Conservation (phyloP, 2,113 vertebrate genomes). For the Vanacampus margaritifer region DNA sequence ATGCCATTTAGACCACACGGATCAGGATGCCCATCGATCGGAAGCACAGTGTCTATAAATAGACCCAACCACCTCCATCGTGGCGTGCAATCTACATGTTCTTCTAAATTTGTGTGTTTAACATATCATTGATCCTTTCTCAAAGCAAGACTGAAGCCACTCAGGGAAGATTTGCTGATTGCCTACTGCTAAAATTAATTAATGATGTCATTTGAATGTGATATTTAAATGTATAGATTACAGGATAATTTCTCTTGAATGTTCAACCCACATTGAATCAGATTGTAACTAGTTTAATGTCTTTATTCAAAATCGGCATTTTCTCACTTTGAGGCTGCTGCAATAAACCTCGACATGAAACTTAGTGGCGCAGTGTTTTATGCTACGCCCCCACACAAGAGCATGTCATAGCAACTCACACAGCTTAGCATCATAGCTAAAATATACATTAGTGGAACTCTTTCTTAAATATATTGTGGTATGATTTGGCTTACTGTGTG, state of each 20-base stretch:
- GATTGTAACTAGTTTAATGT: constrained; percentile 5
- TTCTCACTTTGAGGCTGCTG: background rate
- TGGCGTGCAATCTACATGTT: constrained; percentile 3
- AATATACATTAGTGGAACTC: background rate
- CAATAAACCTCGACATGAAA: constrained; percentile 23
- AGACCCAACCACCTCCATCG: constrained; percentile 5
- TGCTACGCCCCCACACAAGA: constrained; percentile 60
- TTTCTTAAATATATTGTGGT: constrained; percentile 15
- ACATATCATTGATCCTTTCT: background rate
- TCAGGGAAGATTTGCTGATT: background rate
- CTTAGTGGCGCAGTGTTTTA: constrained; percentile 62
- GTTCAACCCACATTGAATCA: constrained; percentile 11
- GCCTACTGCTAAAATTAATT: background rate
- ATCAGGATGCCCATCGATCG: constrained; percentile 36
- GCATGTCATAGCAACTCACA: constrained; percentile 41
- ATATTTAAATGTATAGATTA: background rate
- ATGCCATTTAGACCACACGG: constrained; percentile 6
- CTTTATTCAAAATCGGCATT: background rate
- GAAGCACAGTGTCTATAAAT: constrained; percentile 28
- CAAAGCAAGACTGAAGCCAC: background rate
- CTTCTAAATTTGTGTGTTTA: background rate
- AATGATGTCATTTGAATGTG: background rate
- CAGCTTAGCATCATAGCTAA: constrained; percentile 14
- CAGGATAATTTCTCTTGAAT: background rate
- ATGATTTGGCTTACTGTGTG: background rate